Base-by-base conservation (phyloP, 2,888 invertebrate genomes). In the Pammene fasciana region DNA sequence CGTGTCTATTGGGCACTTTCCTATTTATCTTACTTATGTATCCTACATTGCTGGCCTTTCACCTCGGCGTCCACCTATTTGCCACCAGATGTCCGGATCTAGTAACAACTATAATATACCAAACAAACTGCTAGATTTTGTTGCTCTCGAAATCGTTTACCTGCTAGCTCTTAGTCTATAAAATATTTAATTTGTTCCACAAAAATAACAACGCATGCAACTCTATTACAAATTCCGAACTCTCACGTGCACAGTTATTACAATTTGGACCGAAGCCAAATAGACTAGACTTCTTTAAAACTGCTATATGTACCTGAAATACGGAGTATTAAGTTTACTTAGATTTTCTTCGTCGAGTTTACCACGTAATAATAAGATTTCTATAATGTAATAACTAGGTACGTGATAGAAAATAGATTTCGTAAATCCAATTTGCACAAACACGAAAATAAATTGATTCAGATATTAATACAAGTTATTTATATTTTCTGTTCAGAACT, bases 241-340 rank as follows among this genome's bases (percentile, higher is more conserved):
- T 62, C 62, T 52, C 61, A 50, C 38, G 57, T 56, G 57, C 36
- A 45, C 60, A 46, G 67, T 67, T 67, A 60, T 61, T 67, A 59
- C 67, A 67, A 67, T 67, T 61, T 67, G 67, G 67, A 60, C 7
- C n/a, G 36, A 11, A 54, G 67, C 67, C 67, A 67, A 61, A 60
- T 61, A 54, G 54, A 60, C 54, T 61, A 18, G 60, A 52, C 59
- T 52, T 48, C 46, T 38, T 61, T 59, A 9, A 54, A 67, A 55
- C 52, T 45, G 38, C 45, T 57, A 14, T 26, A 26, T 55, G 34
- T 45, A 55, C 54, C 64, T 65, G 43, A 54, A 55, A 55, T 55
- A 55, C 45, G 34, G 26, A 41, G 48, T 38, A 50, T 8, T 50
- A 61, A 61, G 14, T 41, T 52, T 36, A 3, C 48, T 50, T 18